Evolutionary conservation across 2,888 invertebrate species (phyloP).

Genomic region (Plagiodera versicolora): DNA sequence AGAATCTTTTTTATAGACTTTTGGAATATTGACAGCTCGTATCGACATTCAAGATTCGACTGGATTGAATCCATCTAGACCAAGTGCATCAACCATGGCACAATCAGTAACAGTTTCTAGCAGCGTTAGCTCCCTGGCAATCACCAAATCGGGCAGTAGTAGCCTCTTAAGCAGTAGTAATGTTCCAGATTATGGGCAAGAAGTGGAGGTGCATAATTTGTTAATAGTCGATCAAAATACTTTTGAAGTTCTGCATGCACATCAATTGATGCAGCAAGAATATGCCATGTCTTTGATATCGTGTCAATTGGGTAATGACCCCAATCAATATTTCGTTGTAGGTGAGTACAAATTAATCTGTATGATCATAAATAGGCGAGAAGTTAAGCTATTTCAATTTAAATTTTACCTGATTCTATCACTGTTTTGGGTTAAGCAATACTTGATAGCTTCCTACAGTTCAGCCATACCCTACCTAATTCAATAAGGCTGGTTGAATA

Average conservation of each 20-base stretch:
- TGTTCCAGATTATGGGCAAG: slow-evolving; percentile 69
- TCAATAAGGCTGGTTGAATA: too few species aligned
- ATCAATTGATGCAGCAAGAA: slow-evolving; percentile 89
- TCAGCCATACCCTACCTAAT: too few species aligned
- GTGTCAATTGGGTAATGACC: slow-evolving; percentile 88
- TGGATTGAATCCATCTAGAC: slow-evolving; percentile 67
- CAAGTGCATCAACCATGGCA: slow-evolving; percentile 80
- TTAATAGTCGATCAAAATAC: slow-evolving; percentile 95
- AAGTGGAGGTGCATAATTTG: slow-evolving; percentile 88
- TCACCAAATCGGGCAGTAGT: slow-evolving; percentile 55
- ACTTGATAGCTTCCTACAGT: too few species aligned
- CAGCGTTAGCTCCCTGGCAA: slow-evolving; percentile 56
- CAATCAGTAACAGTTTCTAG: slow-evolving; percentile 62
- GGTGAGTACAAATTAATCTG: slow-evolving; percentile 59
- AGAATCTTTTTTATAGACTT: slow-evolving; percentile 67
- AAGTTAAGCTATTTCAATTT: too few species aligned
- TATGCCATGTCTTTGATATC: slow-evolving; percentile 90
- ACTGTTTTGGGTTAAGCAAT: too few species aligned
- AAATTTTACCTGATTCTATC: too few species aligned
- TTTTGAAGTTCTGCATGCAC: slow-evolving; percentile 94
- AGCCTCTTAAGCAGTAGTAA: slow-evolving; percentile 44
- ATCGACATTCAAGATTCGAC: slow-evolving; percentile 82
- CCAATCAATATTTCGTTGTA: slow-evolving; percentile 88
- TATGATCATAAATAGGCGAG: too few species aligned
- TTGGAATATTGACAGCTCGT: slow-evolving; percentile 90